A percentile compares a stretch with the other conserved stretches of the same genome.
These are phyloP conservation scores for Serripes groenlandicus DNA, from an alignment of 2,888 invertebrate genomes.

Conservation along the genomic window DNA sequence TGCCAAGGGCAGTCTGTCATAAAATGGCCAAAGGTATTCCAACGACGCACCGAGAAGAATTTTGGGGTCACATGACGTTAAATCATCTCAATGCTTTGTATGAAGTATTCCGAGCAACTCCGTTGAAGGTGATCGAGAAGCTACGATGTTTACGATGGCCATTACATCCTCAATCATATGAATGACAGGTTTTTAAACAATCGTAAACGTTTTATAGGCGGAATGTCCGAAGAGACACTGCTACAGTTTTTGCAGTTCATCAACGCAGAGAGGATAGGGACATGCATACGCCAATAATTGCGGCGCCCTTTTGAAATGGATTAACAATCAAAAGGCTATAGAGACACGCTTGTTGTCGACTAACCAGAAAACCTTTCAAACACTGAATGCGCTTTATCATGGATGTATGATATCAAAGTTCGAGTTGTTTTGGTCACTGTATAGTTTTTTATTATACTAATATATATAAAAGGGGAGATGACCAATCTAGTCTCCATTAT, in stretches of 20 bases:
- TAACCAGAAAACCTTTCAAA: too few species aligned
- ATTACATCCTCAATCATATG: background rate
- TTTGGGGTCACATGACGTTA: background rate
- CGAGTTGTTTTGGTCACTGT: too few species aligned
- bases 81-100: conserved; percentile 1
- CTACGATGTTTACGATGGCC: background rate
- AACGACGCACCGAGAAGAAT: background rate
- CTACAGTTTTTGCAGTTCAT: background rate
- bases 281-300: too few species aligned
- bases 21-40: background rate
- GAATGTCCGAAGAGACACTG: background rate
- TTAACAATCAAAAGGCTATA: too few species aligned
- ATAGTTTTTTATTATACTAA: too few species aligned
- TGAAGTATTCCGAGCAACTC: background rate
- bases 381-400: too few species aligned
- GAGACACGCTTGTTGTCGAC: too few species aligned
- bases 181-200: background rate
- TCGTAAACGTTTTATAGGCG: background rate
- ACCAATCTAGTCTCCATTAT: too few species aligned
- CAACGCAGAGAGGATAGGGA: background rate
- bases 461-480: too few species aligned
- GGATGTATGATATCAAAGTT: too few species aligned
- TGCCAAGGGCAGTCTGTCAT: background rate
- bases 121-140: background rate
- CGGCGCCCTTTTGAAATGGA: too few species aligned